Percentiles rank a stretch among this genome's conserved stretches.
phyloP scores from a whole-genome alignment of 1,140 invertebrate species.

The Agrilus planipennis region DNA sequence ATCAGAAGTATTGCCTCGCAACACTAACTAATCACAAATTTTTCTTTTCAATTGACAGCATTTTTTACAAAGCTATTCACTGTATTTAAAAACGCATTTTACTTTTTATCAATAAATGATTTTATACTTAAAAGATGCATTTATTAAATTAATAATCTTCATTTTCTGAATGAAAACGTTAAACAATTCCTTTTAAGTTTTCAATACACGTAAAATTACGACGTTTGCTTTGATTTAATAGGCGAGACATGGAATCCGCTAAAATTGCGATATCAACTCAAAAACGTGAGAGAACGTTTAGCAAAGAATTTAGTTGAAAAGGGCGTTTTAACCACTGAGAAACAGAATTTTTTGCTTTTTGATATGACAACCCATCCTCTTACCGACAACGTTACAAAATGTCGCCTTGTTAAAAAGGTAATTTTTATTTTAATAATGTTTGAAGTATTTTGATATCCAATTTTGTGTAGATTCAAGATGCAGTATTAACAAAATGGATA shows the following conservation, averaged over 20 bases:
- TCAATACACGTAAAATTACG: no score
- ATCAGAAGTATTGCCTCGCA: no score
- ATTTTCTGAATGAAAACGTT: no score
- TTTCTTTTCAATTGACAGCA: no score
- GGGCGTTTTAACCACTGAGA: slow-evolving; percentile 98
- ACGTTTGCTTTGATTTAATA: slow-evolving; percentile 37
- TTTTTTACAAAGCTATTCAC: no score
- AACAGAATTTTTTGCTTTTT: slow-evolving; percentile 98
- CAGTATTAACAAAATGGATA: slow-evolving; percentile 90
- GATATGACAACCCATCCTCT: slow-evolving; percentile 99
- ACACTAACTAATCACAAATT: no score
- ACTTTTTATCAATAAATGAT: no score
- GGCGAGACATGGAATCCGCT: slow-evolving; percentile 99
- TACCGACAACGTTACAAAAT: slow-evolving; percentile 91
- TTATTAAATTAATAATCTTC: no score
- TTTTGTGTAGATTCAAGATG: slow-evolving; percentile 77
- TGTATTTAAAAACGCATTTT: no score
- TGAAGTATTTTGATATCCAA: background rate
- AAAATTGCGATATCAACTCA: slow-evolving; percentile 94
- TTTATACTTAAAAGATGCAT: no score
- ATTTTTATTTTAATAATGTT: no score
- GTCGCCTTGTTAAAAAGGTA: slow-evolving; percentile 93
- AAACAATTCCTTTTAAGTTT: no score
- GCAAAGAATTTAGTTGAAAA: slow-evolving; percentile 99
- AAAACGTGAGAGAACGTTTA: slow-evolving; percentile 96